Evolutionary conservation across 2,888 invertebrate species (phyloP).

Genomic region (Microchrysa polita): DNA sequence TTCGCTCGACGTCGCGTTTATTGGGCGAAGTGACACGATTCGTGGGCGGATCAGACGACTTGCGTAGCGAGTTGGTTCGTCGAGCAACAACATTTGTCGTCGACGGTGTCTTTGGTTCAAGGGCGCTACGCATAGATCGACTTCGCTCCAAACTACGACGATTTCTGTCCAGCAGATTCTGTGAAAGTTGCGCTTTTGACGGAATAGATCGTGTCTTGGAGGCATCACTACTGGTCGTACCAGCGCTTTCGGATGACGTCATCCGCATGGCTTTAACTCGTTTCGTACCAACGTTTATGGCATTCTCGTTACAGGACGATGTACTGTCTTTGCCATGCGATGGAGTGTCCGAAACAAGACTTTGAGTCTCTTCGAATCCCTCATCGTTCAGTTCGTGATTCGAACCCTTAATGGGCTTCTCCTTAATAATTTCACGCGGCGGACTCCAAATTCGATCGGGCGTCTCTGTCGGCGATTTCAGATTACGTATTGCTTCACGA

Average conservation of each 20-base stretch:
- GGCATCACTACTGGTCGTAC: constrained; percentile 62
- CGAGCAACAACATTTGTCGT: constrained; percentile 60
- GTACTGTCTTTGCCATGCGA: constrained; percentile 77
- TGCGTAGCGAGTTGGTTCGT: constrained; percentile 62
- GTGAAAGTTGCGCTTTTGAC: constrained; percentile 51
- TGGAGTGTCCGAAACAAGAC: constrained; percentile 85
- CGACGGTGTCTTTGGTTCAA: constrained; percentile 52
- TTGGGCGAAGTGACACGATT: constrained; percentile 52
- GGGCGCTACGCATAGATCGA: constrained; percentile 51
- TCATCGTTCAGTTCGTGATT: constrained; percentile 80
- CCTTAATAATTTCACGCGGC: constrained; percentile 58
- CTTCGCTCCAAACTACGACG: constrained; percentile 52
- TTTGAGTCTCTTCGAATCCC: constrained; percentile 91
- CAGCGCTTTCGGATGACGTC: constrained; percentile 64
- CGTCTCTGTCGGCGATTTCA: constrained; percentile 71
- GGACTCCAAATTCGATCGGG: constrained; percentile 72
- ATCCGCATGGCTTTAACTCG: constrained; percentile 52
- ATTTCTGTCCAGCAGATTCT: constrained; percentile 56
- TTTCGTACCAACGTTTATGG: constrained; percentile 58
- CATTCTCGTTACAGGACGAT: constrained; percentile 78
- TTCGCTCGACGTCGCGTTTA: constrained; percentile 75
- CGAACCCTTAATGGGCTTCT: constrained; percentile 57
- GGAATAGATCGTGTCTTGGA: constrained; percentile 9
- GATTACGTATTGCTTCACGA: constrained; percentile 73
- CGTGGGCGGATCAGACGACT: constrained; percentile 60